Conservation (phyloP, 2,888 invertebrate species). For the Bursaphelenchus okinawaensis region DNA sequence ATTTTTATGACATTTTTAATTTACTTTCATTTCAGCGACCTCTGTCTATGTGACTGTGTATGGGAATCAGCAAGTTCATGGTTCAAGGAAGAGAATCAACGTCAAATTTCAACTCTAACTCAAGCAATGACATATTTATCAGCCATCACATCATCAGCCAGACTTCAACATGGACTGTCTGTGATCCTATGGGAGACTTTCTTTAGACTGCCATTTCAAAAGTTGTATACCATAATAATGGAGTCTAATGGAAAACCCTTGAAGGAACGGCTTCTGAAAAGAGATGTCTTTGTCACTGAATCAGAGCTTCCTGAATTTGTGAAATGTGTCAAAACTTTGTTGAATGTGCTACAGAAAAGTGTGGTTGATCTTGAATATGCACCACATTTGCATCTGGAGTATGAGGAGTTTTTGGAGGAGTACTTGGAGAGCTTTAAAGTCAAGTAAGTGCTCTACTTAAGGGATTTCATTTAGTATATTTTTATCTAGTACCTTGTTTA, state of each 20-base stretch:
- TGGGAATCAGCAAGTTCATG: constrained; percentile 38
- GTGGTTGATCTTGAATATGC: constrained; percentile 21
- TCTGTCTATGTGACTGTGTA: constrained; percentile 31
- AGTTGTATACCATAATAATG: constrained; percentile 27
- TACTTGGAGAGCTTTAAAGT: constrained; percentile 9
- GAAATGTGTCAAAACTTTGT: constrained; percentile 3
- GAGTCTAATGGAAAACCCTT: constrained; percentile 32
- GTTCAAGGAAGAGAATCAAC: constrained; percentile 29
- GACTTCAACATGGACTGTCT: constrained; percentile 47
- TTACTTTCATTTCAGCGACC: not conserved
- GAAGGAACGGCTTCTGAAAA: constrained; percentile 35
- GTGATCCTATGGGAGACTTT: constrained; percentile 53
- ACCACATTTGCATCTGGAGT: constrained; percentile 17
- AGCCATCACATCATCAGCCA: constrained; percentile 12
- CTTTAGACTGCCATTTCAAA: constrained; percentile 30
- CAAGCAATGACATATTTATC: constrained; percentile 17
- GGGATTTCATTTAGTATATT: not conserved
- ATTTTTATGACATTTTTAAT: not conserved
- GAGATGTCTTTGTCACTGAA: constrained; percentile 38
- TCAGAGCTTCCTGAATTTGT: constrained; percentile 26
- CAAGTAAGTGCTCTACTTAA: not conserved
- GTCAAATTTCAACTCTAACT: constrained; percentile 8
- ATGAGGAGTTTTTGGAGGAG: constrained; percentile 25
- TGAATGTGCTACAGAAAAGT: constrained; percentile 13
- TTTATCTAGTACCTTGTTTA: no score